Base-by-base conservation (phyloP, 2,113 vertebrate genomes). In the Chlorocebus sabaeus region DNA sequence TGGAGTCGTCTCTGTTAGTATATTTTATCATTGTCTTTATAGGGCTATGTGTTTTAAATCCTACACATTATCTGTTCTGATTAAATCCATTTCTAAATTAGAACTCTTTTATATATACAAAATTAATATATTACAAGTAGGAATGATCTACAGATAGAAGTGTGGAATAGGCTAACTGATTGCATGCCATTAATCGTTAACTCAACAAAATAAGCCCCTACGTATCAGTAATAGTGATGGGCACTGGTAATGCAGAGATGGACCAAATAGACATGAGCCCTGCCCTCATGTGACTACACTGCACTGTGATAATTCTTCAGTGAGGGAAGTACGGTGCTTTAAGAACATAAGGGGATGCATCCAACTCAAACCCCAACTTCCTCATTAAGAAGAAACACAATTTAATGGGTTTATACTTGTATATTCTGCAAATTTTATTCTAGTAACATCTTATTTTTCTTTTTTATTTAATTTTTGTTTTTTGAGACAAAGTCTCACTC, bases 251-350 rank as follows among this genome's bases (percentile, higher is more conserved):
- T 13, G 14, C 9, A 23, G 23, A 22, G 16, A 50, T 30, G 23
- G 55, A 17, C 6, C 35, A 45, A 27, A 9, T 1, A 27, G 9
- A 30, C 10, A 8, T 5, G 9, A 27, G 0, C 4, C 5, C 64
- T 23, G 30, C 72, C 10, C 17, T 68, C 14, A 0, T 25, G 6
- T 6, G 2, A 35, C 3, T 5, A 0, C 1, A 45, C 3, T 2
- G 7, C 3, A 10, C 16, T 48, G 11, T 5, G 32, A 4, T 27
- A 59, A 14, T 22, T 20, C 64, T 48, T 6, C 18, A 23, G 9
- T 0, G 2, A 64, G 13, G 25, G 22, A 23, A 17, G 23, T 2
- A 10, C 3, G 32, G 22, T 35, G 11, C n/a, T n/a, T 40, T 20
- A 20, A n/a, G 35, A 87, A 32, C 8, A 13, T 9, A 50, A 4